Conservation (phyloP, 2,797 vertebrate species). For the Falco novaeseelandiae region DNA sequence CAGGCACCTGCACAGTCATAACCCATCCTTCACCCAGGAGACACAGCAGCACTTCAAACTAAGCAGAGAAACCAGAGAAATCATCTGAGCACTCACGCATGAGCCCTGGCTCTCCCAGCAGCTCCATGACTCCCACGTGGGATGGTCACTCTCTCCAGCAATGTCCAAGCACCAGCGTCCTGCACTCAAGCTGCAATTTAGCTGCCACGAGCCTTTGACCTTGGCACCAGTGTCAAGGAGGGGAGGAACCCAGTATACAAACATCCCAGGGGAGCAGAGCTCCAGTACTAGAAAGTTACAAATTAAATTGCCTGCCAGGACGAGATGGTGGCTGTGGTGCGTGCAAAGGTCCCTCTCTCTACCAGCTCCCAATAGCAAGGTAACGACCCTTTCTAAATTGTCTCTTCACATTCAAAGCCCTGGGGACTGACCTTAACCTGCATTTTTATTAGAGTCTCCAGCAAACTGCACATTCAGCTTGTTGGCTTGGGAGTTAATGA, state of each 20-base stretch:
- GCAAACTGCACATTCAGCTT: constrained; percentile 28
- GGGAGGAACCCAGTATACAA: not conserved
- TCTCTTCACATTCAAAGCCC: not conserved
- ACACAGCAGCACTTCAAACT: not conserved
- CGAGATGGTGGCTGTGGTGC: rapidly evolving
- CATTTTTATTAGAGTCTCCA: not conserved
- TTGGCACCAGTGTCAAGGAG: not conserved
- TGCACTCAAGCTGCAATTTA: rapidly evolving
- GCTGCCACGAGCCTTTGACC: not conserved
- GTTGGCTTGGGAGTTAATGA: constrained; percentile 29
- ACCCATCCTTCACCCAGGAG: not conserved
- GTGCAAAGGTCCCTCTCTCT: not conserved
- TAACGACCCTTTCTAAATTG: not conserved
- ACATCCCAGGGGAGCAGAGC: not conserved
- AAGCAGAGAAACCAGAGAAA: rapidly evolving
- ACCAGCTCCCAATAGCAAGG: not conserved
- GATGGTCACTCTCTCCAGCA: not conserved
- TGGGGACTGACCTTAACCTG: constrained; percentile 15
- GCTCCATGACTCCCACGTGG: not conserved
- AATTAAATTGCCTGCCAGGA: not conserved
- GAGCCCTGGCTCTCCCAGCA: not conserved
- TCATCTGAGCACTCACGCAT: not conserved
- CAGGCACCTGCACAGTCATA: not conserved
- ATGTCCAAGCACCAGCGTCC: not conserved
- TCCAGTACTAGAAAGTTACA: not conserved